Percentiles rank a stretch among this genome's conserved stretches.
phyloP scores from a whole-genome alignment of 1,140 invertebrate species.

The Xylocopa sonorina region DNA sequence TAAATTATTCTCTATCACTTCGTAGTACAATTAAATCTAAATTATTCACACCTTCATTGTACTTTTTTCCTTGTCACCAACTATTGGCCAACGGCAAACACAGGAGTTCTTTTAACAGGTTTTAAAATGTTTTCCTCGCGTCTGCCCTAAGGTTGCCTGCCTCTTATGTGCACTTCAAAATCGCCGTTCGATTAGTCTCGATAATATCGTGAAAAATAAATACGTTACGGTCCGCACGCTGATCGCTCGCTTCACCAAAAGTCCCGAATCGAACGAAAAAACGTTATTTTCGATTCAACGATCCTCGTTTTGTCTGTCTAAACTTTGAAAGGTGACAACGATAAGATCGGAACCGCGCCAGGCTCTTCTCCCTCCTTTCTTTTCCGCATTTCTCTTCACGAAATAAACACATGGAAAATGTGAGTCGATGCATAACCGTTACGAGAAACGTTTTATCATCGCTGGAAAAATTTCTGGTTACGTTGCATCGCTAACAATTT shows the following conservation, averaged over 20 bases:
- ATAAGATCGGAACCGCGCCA: background rate
- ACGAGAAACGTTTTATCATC: too few relatives aligned
- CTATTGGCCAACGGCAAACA: conserved; percentile 18
- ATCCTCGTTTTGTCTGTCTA: background rate
- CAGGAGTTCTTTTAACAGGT: background rate
- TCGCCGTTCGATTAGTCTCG: conserved; percentile 20
- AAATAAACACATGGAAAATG: background rate
- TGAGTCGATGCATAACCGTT: background rate
- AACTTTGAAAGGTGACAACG: conserved; percentile 35
- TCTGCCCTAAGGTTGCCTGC: conserved; percentile 10
- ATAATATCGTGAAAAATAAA: conserved; percentile 34
- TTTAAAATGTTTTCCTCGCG: background rate
- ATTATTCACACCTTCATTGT: background rate
- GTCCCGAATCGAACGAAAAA: conserved; percentile 16
- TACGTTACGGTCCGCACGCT: conserved; percentile 6
- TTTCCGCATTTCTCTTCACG: background rate
- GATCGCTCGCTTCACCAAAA: conserved; percentile 14
- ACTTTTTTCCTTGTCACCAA: background rate
- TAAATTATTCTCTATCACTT: background rate
- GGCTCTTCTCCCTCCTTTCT: background rate
- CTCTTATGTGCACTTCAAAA: conserved; percentile 42
- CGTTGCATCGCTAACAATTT: background rate
- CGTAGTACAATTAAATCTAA: conserved; percentile 6
- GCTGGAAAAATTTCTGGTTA: too few relatives aligned
- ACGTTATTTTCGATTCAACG: conserved; percentile 22